A percentile compares a stretch with the other conserved stretches of the same genome.
Evolutionary conservation across 2,888 invertebrate genomes (phyloP).

Genomic region (Pocota personata): DNA sequence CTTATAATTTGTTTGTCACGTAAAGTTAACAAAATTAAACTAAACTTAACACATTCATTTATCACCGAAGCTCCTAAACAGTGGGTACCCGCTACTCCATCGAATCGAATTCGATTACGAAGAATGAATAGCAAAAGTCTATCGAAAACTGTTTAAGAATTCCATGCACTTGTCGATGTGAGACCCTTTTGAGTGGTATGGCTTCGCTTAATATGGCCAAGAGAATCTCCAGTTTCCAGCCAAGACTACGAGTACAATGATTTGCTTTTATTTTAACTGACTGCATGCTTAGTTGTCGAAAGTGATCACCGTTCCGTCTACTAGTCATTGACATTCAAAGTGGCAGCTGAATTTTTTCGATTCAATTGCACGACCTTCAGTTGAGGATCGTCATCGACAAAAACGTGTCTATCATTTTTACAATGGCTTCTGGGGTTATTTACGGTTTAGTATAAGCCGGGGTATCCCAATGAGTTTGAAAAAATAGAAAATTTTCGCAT

Average conservation of each 20-base stretch:
- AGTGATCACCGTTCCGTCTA: neutral
- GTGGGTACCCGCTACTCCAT: neutral
- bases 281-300: neutral
- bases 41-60: neutral
- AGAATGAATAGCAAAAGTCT: slow-evolving; percentile 6
- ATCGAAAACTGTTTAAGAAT: slow-evolving; percentile 4
- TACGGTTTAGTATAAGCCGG: neutral
- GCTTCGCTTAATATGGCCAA: neutral
- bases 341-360: neutral
- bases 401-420: neutral
- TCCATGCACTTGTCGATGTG: neutral
- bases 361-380: neutral
- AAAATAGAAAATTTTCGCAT: neutral
- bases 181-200: neutral
- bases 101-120: slow-evolving; percentile 6
- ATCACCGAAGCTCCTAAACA: neutral
- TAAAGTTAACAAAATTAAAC: neutral
- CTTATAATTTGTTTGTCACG: neutral
- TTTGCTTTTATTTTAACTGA: neutral
- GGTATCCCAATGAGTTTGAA: neutral
- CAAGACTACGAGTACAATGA: neutral
- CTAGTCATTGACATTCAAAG: slow-evolving; percentile 9
- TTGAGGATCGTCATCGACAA: neutral
- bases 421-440: neutral
- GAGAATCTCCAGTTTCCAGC: neutral